Conservation (phyloP, 2,888 invertebrate genomes). For the Drosophila algonquin region DNA sequence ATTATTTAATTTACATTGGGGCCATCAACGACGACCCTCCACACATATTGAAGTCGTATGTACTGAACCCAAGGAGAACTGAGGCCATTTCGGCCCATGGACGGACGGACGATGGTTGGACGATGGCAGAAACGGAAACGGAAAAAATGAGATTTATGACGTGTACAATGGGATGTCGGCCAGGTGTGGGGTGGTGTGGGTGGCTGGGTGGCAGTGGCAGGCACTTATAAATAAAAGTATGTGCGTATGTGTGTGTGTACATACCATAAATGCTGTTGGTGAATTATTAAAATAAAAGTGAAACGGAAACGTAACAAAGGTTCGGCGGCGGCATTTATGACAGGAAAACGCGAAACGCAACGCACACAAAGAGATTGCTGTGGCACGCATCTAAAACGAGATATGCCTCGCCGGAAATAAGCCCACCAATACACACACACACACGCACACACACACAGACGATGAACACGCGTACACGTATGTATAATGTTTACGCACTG, state of each 20-base stretch:
- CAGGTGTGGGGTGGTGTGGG: constrained; percentile 6
- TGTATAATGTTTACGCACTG: constrained; percentile 62
- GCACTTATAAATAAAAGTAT: constrained; percentile 62
- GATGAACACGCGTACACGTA: not conserved
- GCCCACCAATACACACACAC: constrained; percentile 54
- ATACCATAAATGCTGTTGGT: constrained; percentile 72
- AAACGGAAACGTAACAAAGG: constrained; percentile 79
- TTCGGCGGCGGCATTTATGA: constrained; percentile 75
- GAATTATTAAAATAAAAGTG: constrained; percentile 80
- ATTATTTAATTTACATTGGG: constrained; percentile 50
- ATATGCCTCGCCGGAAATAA: constrained; percentile 78
- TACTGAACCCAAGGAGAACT: constrained; percentile 7
- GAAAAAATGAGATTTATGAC: constrained; percentile 79
- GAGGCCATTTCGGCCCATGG: not conserved
- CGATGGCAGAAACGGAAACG: constrained; percentile 67
- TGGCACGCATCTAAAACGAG: constrained; percentile 79
- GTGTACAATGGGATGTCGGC: constrained; percentile 53
- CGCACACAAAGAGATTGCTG: constrained; percentile 65
- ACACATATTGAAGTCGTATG: not conserved
- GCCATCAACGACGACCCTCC: constrained; percentile 1
- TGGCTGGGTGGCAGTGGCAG: not conserved
- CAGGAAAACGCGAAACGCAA: constrained; percentile 75
- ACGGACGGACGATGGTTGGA: constrained; percentile 18
- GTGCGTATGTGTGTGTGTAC: constrained; percentile 53
- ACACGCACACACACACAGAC: constrained; percentile 29